Evolutionary conservation across 2,888 invertebrate species (phyloP).

Genomic region (Gibbula magus): DNA sequence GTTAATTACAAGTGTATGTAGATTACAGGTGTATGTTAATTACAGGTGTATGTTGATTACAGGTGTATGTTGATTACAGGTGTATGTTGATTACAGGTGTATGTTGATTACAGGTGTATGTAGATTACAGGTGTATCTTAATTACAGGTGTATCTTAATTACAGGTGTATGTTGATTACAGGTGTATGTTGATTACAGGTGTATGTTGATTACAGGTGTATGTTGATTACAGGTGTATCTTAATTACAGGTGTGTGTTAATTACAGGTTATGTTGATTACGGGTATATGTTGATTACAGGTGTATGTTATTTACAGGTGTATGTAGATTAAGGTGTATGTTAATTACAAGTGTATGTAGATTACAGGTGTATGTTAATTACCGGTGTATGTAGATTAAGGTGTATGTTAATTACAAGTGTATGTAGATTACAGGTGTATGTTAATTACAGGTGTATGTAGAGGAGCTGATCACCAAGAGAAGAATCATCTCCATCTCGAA

Average conservation of each 20-base stretch:
- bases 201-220: not conserved
- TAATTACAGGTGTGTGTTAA: not conserved
- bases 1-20: too few relatives aligned
- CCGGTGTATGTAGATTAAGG: not conserved
- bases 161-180: too few relatives aligned
- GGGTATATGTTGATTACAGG: too few relatives aligned
- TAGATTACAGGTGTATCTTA: too few relatives aligned
- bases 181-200: not conserved
- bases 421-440: not conserved
- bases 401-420: not conserved
- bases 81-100: too few relatives aligned
- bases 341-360: not conserved
- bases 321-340: not conserved
- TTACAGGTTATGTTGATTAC: not conserved
- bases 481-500: constrained; percentile 51
- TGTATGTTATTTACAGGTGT: too few relatives aligned
- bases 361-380: not conserved
- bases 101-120: too few relatives aligned
- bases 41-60: too few relatives aligned
- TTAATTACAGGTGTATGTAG: constrained; percentile 49
- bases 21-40: too few relatives aligned
- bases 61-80: too few relatives aligned
- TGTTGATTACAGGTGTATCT: not conserved
- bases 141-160: too few relatives aligned
- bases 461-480: constrained; percentile 53